Conservation (phyloP, 2,888 invertebrate genomes). For the Hesperia comma region DNA sequence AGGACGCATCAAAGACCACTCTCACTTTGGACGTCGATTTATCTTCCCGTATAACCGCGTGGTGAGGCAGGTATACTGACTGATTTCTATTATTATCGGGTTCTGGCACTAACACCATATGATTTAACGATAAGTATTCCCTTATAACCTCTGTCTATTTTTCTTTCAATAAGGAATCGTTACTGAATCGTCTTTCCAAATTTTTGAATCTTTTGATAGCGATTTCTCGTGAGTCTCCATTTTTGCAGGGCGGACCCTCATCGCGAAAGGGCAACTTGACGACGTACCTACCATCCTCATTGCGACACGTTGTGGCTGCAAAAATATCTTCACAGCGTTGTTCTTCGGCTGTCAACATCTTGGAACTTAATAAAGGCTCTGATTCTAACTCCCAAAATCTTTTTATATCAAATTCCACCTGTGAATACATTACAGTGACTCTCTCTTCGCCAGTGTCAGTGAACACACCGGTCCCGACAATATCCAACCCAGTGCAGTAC, state of each 20-base stretch:
- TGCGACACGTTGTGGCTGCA: constrained; percentile 36
- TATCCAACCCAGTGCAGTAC: constrained; percentile 36
- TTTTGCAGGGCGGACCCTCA: constrained; percentile 27
- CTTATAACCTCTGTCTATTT: too few species aligned
- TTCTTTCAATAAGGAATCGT: too few species aligned
- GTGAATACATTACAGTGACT: constrained; percentile 29
- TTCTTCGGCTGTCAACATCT: constrained; percentile 42
- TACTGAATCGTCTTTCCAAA: constrained; percentile 38
- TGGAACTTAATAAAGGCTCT: constrained; percentile 24
- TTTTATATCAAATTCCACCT: constrained; percentile 36
- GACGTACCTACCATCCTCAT: constrained; percentile 40
- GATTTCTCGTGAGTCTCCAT: constrained; percentile 37
- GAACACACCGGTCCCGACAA: constrained; percentile 26
- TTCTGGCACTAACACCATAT: too few species aligned
- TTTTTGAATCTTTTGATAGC: constrained; percentile 39
- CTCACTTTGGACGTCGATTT: too few species aligned
- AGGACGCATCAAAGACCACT: too few species aligned
- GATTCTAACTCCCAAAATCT: constrained; percentile 47
- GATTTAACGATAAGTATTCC: too few species aligned
- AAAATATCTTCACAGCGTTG: constrained; percentile 40
- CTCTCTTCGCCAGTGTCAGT: background rate
- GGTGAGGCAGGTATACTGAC: too few species aligned
- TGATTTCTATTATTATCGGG: too few species aligned
- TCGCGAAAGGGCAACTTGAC: constrained; percentile 43
- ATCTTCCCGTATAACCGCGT: too few species aligned